These are phyloP conservation scores for Muscicapa adusta DNA, from an alignment of 2,113 vertebrate genomes.

Conservation along the genomic window DNA sequence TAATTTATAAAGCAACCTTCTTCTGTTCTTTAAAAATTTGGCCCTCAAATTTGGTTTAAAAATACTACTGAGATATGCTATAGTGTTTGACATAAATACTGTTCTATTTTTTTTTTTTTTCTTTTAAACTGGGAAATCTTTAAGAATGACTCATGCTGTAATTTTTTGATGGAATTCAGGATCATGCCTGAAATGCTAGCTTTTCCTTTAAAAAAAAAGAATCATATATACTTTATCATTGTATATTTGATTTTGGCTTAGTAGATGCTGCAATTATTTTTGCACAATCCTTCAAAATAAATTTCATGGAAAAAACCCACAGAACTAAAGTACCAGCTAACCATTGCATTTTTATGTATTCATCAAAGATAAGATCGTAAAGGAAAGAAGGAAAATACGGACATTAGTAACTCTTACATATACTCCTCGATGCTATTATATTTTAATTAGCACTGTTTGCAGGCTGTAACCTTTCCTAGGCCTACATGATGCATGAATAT, in stretches of 20 bases:
- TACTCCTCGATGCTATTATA: constrained; percentile 5
- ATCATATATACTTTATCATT: not conserved
- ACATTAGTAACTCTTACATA: constrained; percentile 30
- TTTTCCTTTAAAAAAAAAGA: not conserved
- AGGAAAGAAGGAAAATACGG: constrained; percentile 2
- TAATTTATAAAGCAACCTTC: not conserved
- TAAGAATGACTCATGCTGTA: not conserved
- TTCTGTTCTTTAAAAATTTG: not conserved
- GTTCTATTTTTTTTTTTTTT: not conserved
- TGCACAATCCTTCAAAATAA: not conserved
- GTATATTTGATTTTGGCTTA: not conserved
- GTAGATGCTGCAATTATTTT: not conserved
- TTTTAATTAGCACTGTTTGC: constrained; percentile 53
- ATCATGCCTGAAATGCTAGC: not conserved
- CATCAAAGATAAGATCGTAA: constrained; percentile 57
- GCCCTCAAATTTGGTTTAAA: not conserved
- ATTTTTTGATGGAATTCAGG: not conserved
- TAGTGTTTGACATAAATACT: not conserved
- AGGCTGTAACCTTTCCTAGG: constrained; percentile 52
- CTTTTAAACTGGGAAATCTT: not conserved
- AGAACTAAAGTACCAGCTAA: constrained; percentile 14
- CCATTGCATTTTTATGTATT: constrained; percentile 43
- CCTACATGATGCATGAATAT: constrained; percentile 44
- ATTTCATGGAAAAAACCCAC: not conserved
- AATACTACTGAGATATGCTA: not conserved